A percentile compares a stretch with the other conserved stretches of the same genome.
Conservation (phyloP, 2,113 vertebrate genomes). For the Heliornis fulica region DNA sequence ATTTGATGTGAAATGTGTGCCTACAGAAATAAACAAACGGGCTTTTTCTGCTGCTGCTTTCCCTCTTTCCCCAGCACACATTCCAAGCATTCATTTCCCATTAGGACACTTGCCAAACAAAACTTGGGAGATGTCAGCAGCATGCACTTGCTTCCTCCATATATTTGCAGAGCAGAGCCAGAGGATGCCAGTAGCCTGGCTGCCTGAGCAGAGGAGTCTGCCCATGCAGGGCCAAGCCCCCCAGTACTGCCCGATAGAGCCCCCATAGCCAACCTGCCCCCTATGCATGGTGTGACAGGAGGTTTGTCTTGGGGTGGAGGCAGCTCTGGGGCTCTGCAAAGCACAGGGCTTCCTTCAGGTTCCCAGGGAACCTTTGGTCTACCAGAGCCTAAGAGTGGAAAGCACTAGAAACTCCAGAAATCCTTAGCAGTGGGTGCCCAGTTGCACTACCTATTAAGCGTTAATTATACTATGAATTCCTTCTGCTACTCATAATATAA, state of each 20-base stretch:
- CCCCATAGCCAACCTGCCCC: not conserved
- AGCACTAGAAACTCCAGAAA: not conserved
- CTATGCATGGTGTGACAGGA: not conserved
- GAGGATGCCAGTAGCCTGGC: not conserved
- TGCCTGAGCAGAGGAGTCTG: not conserved
- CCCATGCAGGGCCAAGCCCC: not conserved
- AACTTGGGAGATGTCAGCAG: not conserved
- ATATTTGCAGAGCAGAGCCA: not conserved
- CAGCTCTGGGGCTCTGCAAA: not conserved
- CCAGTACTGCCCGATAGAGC: not conserved
- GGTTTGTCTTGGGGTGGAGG: not conserved
- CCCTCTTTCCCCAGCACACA: not conserved
- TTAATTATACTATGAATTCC: not conserved
- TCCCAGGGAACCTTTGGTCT: not conserved
- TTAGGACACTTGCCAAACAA: not conserved
- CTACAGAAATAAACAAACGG: not conserved
- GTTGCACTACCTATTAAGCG: not conserved
- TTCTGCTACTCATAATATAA: not conserved
- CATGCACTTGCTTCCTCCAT: fast-evolving
- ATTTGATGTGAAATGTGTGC: not conserved
- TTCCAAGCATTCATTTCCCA: not conserved
- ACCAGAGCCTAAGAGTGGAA: not conserved
- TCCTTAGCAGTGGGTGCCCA: not conserved
- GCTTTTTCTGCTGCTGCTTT: not conserved
- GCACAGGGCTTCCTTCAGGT: not conserved